A percentile compares a stretch with the other conserved stretches of the same genome.
phyloP scores from a whole-genome alignment of 37 sponge, comb jelly and placozoan genomes.

The Spongilla lacustris region DNA sequence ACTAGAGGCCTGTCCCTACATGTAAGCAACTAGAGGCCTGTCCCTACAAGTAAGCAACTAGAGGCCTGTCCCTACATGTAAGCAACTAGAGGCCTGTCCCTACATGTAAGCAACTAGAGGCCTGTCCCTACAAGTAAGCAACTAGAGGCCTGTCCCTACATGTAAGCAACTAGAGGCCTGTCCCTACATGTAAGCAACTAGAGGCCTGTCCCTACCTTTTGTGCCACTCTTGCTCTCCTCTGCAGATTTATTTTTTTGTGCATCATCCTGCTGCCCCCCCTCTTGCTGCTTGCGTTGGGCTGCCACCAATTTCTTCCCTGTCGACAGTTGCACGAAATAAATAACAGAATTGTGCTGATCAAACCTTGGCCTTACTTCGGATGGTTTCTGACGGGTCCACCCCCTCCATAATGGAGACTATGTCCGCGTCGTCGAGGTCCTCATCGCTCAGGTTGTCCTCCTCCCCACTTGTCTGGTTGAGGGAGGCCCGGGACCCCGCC shows the following conservation, averaged over 20 bases:
- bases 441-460: slow-evolving; percentile 34
- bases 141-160: too few relatives aligned
- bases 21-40: too few relatives aligned
- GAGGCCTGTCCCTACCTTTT: background rate
- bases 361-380: background rate
- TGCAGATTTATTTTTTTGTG: background rate
- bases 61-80: too few relatives aligned
- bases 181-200: too few relatives aligned
- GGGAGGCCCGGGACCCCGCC: slow-evolving; percentile 10
- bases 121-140: too few relatives aligned
- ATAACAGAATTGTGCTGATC: background rate
- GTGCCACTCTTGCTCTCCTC: background rate
- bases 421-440: slow-evolving; percentile 51
- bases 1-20: too few relatives aligned
- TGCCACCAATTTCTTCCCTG: background rate
- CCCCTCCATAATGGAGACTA: slow-evolving; percentile 53
- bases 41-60: too few relatives aligned
- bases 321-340: background rate
- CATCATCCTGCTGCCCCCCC: background rate
- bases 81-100: too few relatives aligned
- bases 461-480: slow-evolving; percentile 25
- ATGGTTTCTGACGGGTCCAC: background rate
- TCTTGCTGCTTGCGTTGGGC: background rate
- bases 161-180: too few relatives aligned
- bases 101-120: too few relatives aligned